Evolutionary conservation across 1,140 invertebrate genomes (phyloP).

Genomic region (Drosophila aff.): DNA sequence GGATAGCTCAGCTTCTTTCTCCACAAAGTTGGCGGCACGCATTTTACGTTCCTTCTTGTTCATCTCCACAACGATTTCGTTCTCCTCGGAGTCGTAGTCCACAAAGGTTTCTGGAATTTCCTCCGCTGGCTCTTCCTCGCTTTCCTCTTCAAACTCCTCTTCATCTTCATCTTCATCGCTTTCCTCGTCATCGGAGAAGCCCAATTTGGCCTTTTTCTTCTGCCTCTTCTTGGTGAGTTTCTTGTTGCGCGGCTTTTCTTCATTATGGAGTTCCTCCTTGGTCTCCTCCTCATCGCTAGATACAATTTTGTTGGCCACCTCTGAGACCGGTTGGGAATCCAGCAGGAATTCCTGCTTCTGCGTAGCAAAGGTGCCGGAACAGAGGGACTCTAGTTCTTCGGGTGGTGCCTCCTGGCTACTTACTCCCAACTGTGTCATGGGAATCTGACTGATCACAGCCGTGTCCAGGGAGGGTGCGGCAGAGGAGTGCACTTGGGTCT

Average conservation of each 20-base stretch:
- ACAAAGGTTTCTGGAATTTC: conserved; percentile 86
- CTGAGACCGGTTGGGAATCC: conserved; percentile 12
- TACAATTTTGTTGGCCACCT: conserved; percentile 55
- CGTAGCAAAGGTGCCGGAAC: conserved; percentile 70
- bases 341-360: not conserved
- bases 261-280: not conserved
- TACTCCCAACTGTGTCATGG: conserved; percentile 58
- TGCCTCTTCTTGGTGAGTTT: conserved; percentile 68
- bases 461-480: conserved; percentile 22
- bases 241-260: conserved; percentile 54
- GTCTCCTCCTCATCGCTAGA: conserved; percentile 86
- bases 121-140: conserved; percentile 76
- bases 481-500: conserved; percentile 45
- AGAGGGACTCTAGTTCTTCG: conserved; percentile 61
- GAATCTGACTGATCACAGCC: conserved; percentile 74
- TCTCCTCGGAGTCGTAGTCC: conserved; percentile 91
- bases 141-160: conserved; percentile 57
- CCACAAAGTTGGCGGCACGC: conserved; percentile 89
- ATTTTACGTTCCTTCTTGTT: conserved; percentile 86
- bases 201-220: conserved; percentile 76
- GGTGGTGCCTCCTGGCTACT: conserved; percentile 40
- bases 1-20: conserved; percentile 93
- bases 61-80: conserved; percentile 86
- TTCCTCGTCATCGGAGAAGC: conserved; percentile 82
- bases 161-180: conserved; percentile 49